A percentile compares a stretch with the other conserved stretches of the same genome.
phyloP scores from a whole-genome alignment of 1,140 invertebrate genomes.

The Drosophila jambulina region DNA sequence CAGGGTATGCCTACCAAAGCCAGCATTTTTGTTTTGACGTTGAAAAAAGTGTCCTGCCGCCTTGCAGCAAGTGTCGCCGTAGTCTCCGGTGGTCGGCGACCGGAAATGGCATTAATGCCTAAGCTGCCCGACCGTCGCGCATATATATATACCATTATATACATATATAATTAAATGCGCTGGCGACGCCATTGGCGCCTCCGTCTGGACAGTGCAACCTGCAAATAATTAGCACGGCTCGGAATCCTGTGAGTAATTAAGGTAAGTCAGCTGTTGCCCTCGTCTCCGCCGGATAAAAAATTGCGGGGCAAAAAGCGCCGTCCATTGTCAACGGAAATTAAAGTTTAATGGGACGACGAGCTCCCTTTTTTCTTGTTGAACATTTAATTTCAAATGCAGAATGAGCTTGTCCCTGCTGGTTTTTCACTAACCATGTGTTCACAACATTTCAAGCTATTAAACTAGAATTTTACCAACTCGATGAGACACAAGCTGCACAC shows the following conservation, averaged over 20 bases:
- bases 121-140: conserved; percentile 48
- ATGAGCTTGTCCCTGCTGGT: conserved; percentile 42
- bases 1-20: not conserved
- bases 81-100: conserved; percentile 41
- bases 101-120: conserved; percentile 77
- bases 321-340: conserved; percentile 65
- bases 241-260: conserved; percentile 75
- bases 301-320: conserved; percentile 33
- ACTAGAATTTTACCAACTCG: conserved; percentile 48
- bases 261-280: conserved; percentile 75
- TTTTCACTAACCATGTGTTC: conserved; percentile 46
- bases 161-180: conserved; percentile 73
- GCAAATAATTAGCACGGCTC: conserved; percentile 78
- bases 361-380: conserved; percentile 28
- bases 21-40: not conserved
- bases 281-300: conserved; percentile 14
- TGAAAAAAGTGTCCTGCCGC: conserved; percentile 14
- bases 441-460: conserved; percentile 55
- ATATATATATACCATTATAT: conserved; percentile 5
- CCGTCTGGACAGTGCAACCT: conserved; percentile 41
- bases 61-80: conserved; percentile 26
- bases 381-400: conserved; percentile 16
- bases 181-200: conserved; percentile 13
- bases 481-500: conserved; percentile 31
- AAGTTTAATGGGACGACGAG: conserved; percentile 61